Conservation (phyloP, 2,888 invertebrate genomes). For the Gisinianus flammeolus region DNA sequence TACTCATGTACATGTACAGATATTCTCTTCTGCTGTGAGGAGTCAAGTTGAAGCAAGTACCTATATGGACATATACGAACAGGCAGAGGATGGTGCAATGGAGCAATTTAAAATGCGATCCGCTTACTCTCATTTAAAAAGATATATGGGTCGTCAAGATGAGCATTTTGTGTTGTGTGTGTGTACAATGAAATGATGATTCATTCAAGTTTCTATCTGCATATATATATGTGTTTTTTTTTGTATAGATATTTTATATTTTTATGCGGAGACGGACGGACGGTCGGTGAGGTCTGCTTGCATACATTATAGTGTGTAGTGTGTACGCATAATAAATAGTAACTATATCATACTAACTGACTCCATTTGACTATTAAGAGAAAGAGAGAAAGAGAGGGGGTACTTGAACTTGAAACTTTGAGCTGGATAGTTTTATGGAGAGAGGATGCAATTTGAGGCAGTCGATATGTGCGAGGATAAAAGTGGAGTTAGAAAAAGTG, state of each 20-base stretch:
- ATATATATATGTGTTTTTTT: not conserved
- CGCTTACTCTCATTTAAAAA: slow-evolving; percentile 42
- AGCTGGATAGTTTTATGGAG: not conserved
- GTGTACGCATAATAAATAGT: no score
- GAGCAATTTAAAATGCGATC: slow-evolving; percentile 23
- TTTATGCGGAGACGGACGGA: not conserved
- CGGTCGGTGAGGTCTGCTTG: no score
- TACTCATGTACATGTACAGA: not conserved
- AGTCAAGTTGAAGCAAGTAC: no score
- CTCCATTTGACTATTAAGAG: no score
- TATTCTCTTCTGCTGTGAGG: no score
- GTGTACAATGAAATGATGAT: slow-evolving; percentile 33
- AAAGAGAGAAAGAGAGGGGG: no score
- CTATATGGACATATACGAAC: no score
- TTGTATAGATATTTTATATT: not conserved
- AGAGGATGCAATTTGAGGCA: slow-evolving; percentile 26
- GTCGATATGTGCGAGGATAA: slow-evolving; percentile 14
- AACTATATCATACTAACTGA: no score
- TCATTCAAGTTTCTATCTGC: slow-evolving; percentile 17
- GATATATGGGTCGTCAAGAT: slow-evolving; percentile 34
- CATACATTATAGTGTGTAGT: no score
- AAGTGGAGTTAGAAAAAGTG: not conserved
- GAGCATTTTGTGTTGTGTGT: slow-evolving; percentile 8
- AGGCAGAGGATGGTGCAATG: slow-evolving; percentile 12
- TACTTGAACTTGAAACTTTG: slow-evolving; percentile 1